A percentile compares a stretch with the other conserved stretches of the same genome.
Evolutionary conservation across 2,797 vertebrate genomes (phyloP).

Genomic region (Alexandromys oeconomus): DNA sequence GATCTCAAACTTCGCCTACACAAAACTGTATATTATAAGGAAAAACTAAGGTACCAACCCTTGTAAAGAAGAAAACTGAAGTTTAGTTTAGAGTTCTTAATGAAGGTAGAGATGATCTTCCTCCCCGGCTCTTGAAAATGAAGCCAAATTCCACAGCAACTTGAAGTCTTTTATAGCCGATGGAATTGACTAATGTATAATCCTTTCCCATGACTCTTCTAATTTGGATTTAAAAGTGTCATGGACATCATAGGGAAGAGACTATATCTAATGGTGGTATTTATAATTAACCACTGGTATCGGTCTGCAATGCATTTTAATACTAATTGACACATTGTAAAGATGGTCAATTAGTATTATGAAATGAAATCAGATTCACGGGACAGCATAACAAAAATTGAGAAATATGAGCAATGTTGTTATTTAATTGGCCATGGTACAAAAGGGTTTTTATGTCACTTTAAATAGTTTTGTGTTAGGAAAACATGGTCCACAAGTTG

Average conservation of each 20-base stretch:
- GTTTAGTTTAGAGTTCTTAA: slow-evolving; percentile 34
- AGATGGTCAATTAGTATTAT: background rate
- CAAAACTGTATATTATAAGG: background rate
- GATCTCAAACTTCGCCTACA: background rate
- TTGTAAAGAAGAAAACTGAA: background rate
- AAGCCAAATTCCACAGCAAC: background rate
- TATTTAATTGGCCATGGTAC: background rate
- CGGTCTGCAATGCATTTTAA: background rate
- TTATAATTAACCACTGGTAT: background rate
- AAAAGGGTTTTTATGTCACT: background rate
- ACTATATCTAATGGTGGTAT: slow-evolving; percentile 42
- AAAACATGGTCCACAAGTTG: background rate
- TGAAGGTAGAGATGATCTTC: background rate
- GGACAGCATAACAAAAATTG: background rate
- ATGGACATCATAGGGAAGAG: background rate
- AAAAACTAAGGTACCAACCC: slow-evolving; percentile 59
- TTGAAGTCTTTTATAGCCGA: slow-evolving; percentile 55
- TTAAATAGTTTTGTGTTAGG: background rate
- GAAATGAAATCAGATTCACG: background rate
- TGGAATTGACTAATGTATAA: background rate
- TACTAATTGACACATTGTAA: background rate
- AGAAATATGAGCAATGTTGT: background rate
- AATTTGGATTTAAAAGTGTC: slow-evolving; percentile 54
- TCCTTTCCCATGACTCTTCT: slow-evolving; percentile 56
- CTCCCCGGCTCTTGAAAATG: slow-evolving; percentile 9